Base-by-base conservation (phyloP, 2,113 vertebrate genomes). In the Microcebus murinus region DNA sequence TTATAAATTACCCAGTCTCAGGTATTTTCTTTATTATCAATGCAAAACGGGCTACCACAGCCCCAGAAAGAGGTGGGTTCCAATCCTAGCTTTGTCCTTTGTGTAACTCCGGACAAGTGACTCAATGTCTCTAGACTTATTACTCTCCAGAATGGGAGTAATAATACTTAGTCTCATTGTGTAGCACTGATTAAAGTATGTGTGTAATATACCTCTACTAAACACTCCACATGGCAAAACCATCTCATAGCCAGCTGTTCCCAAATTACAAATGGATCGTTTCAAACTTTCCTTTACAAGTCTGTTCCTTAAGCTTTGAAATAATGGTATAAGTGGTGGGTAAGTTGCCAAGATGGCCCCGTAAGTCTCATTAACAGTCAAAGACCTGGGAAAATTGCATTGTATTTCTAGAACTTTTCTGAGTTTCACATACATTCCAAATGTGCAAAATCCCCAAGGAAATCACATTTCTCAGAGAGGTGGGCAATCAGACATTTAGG, bases 271-370 rank as follows among this genome's bases (percentile, higher is more conserved):
- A 48, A 92, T 23, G 36, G 34, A 79, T 12, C 45, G 45, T 77
- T 94, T 95, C 55, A 87, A 77, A 81, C 23, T 93, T 94, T 76
- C 59, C 90, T 57, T 95, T 59, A 82, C 48, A 71, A 84, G 23
- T 94, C 36, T 80, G 13, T 57, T 73, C 61, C 55, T 80, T 76
- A 90, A 67, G 48, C 76, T 39, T 39, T 89, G 50, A 94, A 85
- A 87, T 85, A 57, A 91, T 29, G 14, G 11, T 50, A 27, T 88
- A 50, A 86, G 6, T 65, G 83, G 12, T 84, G 36, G 57, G 7
- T 36, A 80, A 10, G 20, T 34, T 80, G 29, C 29, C 36, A 87
- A 15, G 77, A 52, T 50, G 21, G 50, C 4, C 36, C 74, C 42
- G 29, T 4, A 87, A 57, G 73, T 36, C 63, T 52, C 52, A 91